A percentile compares a stretch with the other conserved stretches of the same genome.
Evolutionary conservation across 2,888 invertebrate genomes (phyloP).

Genomic region (Diaperis boleti): DNA sequence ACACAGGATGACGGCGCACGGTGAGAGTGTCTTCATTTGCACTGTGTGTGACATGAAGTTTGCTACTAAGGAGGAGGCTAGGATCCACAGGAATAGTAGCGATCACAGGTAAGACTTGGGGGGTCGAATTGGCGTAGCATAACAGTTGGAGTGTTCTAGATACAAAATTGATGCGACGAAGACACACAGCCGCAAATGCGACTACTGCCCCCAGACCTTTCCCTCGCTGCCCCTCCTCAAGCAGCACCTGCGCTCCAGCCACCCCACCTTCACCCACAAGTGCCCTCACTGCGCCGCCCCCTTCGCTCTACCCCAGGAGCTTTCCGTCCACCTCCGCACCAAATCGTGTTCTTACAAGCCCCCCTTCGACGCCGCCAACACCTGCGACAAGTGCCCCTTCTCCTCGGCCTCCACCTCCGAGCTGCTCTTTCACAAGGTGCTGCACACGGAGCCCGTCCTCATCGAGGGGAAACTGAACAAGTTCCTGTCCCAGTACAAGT

Average conservation of each 20-base stretch:
- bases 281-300: slow-evolving; percentile 79
- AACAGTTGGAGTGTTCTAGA: no score
- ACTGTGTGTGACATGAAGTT: slow-evolving; percentile 77
- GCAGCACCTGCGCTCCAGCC: slow-evolving; percentile 72
- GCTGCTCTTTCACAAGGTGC: slow-evolving; percentile 78
- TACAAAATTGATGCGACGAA: slow-evolving; percentile 68
- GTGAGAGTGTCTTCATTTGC: slow-evolving; percentile 74
- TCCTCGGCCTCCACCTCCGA: slow-evolving; percentile 77
- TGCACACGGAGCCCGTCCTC: slow-evolving; percentile 70
- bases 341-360: slow-evolving; percentile 70
- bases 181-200: slow-evolving; percentile 69
- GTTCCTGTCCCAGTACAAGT: slow-evolving; percentile 70
- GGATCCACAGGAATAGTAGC: slow-evolving; percentile 74
- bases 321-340: slow-evolving; percentile 77
- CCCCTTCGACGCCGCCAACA: slow-evolving; percentile 41
- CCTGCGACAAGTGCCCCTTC: slow-evolving; percentile 73
- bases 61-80: slow-evolving; percentile 71
- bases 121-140: no score
- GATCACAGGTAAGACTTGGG: no score
- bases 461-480: slow-evolving; percentile 50
- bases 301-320: slow-evolving; percentile 80
- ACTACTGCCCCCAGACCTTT: slow-evolving; percentile 71
- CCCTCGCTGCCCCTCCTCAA: slow-evolving; percentile 71
- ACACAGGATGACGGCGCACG: slow-evolving; percentile 75
- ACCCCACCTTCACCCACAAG: slow-evolving; percentile 76